Percentiles rank a stretch among this genome's conserved stretches.
phyloP scores from a whole-genome alignment of 2,888 invertebrate species.

The Lacanobia oleracea region DNA sequence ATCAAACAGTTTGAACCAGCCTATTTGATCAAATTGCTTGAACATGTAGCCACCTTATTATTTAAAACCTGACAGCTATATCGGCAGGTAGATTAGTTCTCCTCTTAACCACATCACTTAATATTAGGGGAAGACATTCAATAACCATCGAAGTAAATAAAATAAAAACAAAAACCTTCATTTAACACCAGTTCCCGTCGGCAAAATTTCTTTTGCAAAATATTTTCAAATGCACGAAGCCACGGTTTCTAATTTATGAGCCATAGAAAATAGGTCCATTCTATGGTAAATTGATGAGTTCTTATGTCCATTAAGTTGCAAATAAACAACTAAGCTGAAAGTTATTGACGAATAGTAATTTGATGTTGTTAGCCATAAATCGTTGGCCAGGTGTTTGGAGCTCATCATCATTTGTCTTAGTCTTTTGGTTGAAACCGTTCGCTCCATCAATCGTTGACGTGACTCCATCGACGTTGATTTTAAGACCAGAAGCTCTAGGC shows the following conservation, averaged over 20 bases:
- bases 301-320: slow-evolving; percentile 19
- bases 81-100: background rate
- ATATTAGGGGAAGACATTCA: background rate
- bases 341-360: slow-evolving; percentile 47
- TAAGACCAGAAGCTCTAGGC: no score
- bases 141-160: slow-evolving; percentile 17
- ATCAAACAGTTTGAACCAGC: no score
- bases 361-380: slow-evolving; percentile 28
- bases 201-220: slow-evolving; percentile 43
- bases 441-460: no score
- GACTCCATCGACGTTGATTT: no score
- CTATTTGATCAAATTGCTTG: no score
- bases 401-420: background rate
- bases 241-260: slow-evolving; percentile 40
- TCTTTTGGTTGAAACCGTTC: no score
- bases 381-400: slow-evolving; percentile 33
- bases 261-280: slow-evolving; percentile 48
- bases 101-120: background rate
- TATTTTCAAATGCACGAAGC: slow-evolving; percentile 29
- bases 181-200: slow-evolving; percentile 33
- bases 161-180: slow-evolving; percentile 7
- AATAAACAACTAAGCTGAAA: slow-evolving; percentile 19
- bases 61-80: no score
- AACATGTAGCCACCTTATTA: no score
- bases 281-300: slow-evolving; percentile 52